phyloP scores from a whole-genome alignment of 2,113 vertebrate genomes.

The Lepus americanus region DNA sequence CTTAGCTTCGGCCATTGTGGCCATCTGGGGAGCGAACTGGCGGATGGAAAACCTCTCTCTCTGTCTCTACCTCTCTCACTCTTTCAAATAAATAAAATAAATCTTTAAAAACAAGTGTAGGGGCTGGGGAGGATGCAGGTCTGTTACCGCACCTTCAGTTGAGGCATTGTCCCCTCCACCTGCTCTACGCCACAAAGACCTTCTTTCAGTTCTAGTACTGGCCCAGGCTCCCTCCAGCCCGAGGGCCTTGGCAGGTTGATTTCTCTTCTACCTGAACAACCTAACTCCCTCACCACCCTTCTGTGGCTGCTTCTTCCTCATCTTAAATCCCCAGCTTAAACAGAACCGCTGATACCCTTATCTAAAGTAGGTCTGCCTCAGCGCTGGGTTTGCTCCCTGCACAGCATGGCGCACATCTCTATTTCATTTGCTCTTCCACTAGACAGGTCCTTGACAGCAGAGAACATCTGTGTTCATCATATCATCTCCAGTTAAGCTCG shows the following conservation, averaged over 20 bases:
- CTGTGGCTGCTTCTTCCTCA: neutral
- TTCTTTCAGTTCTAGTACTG: neutral
- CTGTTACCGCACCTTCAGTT: neutral
- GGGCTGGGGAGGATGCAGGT: neutral
- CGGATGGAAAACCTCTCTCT: too few relatives aligned
- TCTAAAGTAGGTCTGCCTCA: constrained; percentile 7
- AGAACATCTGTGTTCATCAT: neutral
- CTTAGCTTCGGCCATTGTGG: too few relatives aligned
- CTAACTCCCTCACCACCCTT: neutral
- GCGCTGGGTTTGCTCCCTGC: constrained; percentile 31
- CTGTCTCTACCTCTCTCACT: too few relatives aligned
- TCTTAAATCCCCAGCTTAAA: constrained; percentile 31
- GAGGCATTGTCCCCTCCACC: neutral
- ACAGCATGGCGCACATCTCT: neutral
- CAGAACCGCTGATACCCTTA: neutral
- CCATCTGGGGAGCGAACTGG: too few relatives aligned
- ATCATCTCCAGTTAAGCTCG: constrained; percentile 10
- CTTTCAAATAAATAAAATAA: too few relatives aligned
- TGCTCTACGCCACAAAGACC: neutral
- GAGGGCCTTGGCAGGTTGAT: neutral
- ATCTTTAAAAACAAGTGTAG: too few relatives aligned
- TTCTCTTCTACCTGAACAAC: neutral
- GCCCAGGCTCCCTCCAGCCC: neutral
- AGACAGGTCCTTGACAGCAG: neutral
- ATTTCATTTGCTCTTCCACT: neutral